Evolutionary conservation across 2,888 invertebrate species (phyloP), one percentile per base, ranked within the genome.

Genomic region (Abrostola triplasia): DNA sequence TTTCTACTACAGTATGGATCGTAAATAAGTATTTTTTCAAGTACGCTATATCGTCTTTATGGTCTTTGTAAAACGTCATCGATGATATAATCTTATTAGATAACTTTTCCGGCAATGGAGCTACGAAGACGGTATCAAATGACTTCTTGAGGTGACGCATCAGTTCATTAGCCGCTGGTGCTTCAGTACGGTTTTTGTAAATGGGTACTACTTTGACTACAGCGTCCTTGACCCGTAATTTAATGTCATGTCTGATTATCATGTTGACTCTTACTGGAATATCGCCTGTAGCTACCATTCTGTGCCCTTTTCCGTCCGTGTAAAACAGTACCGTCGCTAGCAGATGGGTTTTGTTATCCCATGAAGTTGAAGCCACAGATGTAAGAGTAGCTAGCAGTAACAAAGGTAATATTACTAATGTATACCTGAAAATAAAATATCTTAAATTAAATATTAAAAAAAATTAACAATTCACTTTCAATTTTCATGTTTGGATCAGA

Each of bases 281-380:
- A 5, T 8, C 35, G 0, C 67, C 67, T 0, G 52, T 40, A 10
- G 54, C 57, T 5, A 62, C 40, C 8, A 38, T n/a, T 7, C 59
- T 63, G 6, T 59, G 13, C 5, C 65, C 65, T 8, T 61, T 48
- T n/a, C 4, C 47, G 40, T 77, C 52, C 5, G 67, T 60, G 36
- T 76, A 76, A 8, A 70, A 70, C 2, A 76, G 41, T 5, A 61
- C 54, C 0, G 54, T 74, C 8, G 52, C 67, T 13, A 76, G 47
- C 0, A 71, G 13, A 47, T 62, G 59, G 0, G 51, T 47, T 0
- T 38, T 12, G 5, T 67, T 42, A 1, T n/a, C 9, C n/a, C n/a
- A n/a, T n/a, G n/a, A n/a, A 7, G 51, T 12, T 10, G 36, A 35
- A 38, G 9, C 50, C 8, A n/a, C 10, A 35, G 52, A 44, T 50